Evolutionary conservation across 64 coral and sea anemone species (phyloP), one percentile per base, ranked within the genome.

Genomic region (Orbicella faveolata): DNA sequence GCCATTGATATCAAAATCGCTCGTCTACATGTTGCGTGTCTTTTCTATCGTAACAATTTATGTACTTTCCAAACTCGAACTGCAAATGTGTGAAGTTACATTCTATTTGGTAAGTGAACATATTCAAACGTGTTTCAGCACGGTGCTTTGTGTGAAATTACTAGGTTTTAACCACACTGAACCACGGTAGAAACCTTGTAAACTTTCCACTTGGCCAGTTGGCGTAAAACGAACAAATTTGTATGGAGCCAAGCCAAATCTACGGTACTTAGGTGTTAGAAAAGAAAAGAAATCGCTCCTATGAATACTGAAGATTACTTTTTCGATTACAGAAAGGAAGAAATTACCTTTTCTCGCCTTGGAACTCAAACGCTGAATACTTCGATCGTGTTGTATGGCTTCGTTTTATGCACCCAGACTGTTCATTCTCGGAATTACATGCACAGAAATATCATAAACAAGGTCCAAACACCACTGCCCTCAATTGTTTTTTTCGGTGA

Each of bases 401-500:
- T 66, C 14, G 17, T 72, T 4, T 85, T 70, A 73, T 72, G 64
- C 21, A 36, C 37, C 65, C 37, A 85, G 41, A 36, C 23, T 25
- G 39, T 73, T 6, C 65, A 16, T 73, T 73, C 82, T 26, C 39
- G 23, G 64, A 85, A 85, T 68, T 52, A 15, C 36, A 23, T 6
- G 41, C 20, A 16, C 12, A 52, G 20, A 70, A 70, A 70, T 79
- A 1, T 85, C 51, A 30, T 30, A 48, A 52, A 54, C 63, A 85
- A 14, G 66, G 10, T 57, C 13, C 65, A 35, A 52, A 41, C 70
- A 66, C 67, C 37, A 9, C 35, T 16, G 8, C 2, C 37, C 20
- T 36, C 82, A 63, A 34, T 81, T 73, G 65, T 85, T 85, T 70
- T 85, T 70, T 85, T 85, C 82, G 36, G 82, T 85, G 82, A 72